Conservation (phyloP, 2,113 vertebrate genomes). For the Elephas maximus region DNA sequence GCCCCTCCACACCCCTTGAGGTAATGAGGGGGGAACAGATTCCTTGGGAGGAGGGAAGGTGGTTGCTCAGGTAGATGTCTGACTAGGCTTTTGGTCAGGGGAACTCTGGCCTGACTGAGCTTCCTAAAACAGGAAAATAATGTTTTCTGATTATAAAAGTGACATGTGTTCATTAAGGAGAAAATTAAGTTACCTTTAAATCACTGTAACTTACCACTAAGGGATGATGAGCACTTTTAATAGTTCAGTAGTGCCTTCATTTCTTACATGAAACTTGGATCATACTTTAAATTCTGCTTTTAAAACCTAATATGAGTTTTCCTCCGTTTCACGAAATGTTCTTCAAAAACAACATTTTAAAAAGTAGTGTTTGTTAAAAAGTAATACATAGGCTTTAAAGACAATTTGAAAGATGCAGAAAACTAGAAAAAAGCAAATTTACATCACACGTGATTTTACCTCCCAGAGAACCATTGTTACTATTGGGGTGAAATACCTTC, state of each 20-base stretch:
- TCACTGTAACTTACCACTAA: slow-evolving; percentile 6
- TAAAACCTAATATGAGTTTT: neutral
- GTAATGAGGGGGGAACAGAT: neutral
- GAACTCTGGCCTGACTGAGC: neutral
- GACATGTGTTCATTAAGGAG: neutral
- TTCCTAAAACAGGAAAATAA: slow-evolving; percentile 18
- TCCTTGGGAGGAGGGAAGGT: neutral
- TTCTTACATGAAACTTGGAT: neutral
- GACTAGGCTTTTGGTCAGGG: neutral
- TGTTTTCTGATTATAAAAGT: slow-evolving; percentile 59
- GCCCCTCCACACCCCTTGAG: neutral
- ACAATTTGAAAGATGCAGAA: slow-evolving; percentile 25
- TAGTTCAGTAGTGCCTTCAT: slow-evolving; percentile 3
- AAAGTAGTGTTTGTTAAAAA: neutral
- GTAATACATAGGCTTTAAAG: neutral
- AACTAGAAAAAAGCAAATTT: slow-evolving; percentile 6
- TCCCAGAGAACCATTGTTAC: neutral
- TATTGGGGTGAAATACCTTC: slow-evolving; percentile 14
- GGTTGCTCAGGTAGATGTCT: neutral
- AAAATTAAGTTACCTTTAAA: slow-evolving; percentile 34
- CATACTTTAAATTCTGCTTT: slow-evolving; percentile 48
- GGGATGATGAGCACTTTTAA: neutral
- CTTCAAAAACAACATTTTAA: slow-evolving; percentile 32
- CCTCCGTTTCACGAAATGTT: slow-evolving; percentile 32
- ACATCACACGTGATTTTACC: slow-evolving; percentile 3